Base-by-base conservation (phyloP, 2,888 invertebrate species). In the Philereme vetulata region DNA sequence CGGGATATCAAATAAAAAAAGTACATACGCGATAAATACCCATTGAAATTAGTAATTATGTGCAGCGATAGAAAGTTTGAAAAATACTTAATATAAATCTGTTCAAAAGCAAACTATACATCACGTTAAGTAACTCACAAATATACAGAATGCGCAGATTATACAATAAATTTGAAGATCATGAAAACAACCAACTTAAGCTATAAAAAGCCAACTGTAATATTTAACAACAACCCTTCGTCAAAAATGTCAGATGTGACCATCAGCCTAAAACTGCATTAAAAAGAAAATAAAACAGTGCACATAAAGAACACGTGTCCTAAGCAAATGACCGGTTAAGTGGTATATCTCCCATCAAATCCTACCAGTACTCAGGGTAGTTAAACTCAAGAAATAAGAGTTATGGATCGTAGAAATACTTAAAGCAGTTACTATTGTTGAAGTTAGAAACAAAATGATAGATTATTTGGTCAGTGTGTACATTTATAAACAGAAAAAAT, bases 261-360 rank as follows among this genome's bases (percentile, higher is more conserved):
- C 21, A 21, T 1, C 21, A 21, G 21, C 2, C 21, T 21, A 21
- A 21, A 21, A 21, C 21, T 21, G 21, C 21, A 66, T 66, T 67
- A 66, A 69, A 60, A 65, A 57, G 52, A 10, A 40, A 65, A 68
- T 65, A 67, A 68, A 62, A 62, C 45, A 66, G 56, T 35, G 45
- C 48, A 58, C 60, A 67, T 66, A 66, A 69, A 75, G 66, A 68
- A 72, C 75, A 78, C 78, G 79, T 79, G 80, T 66, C 68, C 71
- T 68, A 74, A 70, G 70, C 72, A 68, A 76, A 74, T 75, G 71
- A 75, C 67, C 71, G 67, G 65, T 75, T 72, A 68, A 73, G 72
- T 71, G 72, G 78, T 57, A 78, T 72, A 74, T 77, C 75, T 76
- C 74, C 77, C 73, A 69, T 62, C 53, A 67, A 66, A 65, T 51